Evolutionary conservation across 2,888 invertebrate genomes (phyloP).

Genomic region (Ennomos erosarius): DNA sequence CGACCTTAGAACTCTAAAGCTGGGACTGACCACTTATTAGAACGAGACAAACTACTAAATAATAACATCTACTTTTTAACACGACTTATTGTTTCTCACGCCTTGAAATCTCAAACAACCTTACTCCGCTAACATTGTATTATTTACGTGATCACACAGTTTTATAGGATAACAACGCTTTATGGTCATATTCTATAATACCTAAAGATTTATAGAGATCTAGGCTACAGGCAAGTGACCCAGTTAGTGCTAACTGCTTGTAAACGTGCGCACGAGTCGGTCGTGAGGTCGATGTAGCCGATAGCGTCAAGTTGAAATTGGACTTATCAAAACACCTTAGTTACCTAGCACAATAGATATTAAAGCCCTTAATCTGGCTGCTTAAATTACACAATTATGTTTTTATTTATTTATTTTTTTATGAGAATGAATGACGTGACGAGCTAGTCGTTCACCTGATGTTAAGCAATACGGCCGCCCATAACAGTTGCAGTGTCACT

Average conservation of each 20-base stretch:
- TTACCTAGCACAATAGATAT: no score
- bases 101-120: conserved; percentile 15
- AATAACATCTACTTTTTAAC: no score
- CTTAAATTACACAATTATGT: not conserved
- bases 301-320: conserved; percentile 9
- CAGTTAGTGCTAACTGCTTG: conserved; percentile 18
- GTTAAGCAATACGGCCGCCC: no score
- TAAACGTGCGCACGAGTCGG: conserved; percentile 23
- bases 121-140: conserved; percentile 23
- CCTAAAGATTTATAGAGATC: conserved; percentile 19
- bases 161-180: conserved; percentile 13
- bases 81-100: conserved; percentile 13
- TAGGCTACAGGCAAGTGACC: conserved; percentile 20
- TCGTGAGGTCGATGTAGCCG: conserved; percentile 28
- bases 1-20: no score
- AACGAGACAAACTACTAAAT: no score
- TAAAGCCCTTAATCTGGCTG: no score
- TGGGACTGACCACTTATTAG: no score
- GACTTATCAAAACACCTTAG: conserved; percentile 2
- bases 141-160: conserved; percentile 21
- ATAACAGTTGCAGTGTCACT: no score
- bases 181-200: conserved; percentile 13
- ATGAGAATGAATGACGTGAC: no score
- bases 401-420: no score
- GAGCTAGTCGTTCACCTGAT: no score